These are phyloP conservation scores for Cacatua alba DNA, from an alignment of 2,113 vertebrate genomes.

Conservation along the genomic window DNA sequence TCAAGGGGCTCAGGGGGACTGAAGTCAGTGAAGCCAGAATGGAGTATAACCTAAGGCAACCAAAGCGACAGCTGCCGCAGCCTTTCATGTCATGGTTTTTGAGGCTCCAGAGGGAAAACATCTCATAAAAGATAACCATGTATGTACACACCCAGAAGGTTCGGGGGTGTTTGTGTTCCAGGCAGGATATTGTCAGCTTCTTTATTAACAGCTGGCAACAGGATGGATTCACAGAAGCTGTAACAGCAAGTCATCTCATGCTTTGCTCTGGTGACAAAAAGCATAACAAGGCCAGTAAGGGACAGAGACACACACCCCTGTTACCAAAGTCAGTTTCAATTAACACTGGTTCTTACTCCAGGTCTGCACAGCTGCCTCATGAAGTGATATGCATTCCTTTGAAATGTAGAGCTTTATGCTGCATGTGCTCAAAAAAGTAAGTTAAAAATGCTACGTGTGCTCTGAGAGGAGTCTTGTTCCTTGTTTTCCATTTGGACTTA, in stretches of 20 bases:
- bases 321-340: background rate
- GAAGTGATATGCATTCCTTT: background rate
- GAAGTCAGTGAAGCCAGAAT: background rate
- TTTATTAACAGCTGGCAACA: background rate
- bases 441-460: background rate
- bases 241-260: background rate
- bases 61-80: background rate
- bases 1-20: background rate
- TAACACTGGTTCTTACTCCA: background rate
- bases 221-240: background rate
- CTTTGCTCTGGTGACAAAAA: background rate
- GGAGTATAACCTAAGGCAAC: background rate
- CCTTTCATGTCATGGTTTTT: background rate
- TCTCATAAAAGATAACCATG: background rate
- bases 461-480: background rate
- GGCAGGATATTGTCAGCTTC: background rate
- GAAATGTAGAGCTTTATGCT: background rate
- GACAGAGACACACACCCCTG: background rate
- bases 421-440: background rate
- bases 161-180: background rate
- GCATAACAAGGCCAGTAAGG: background rate
- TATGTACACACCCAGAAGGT: background rate
- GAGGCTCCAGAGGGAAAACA: background rate
- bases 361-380: background rate
- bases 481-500: background rate